These are phyloP conservation scores for Leptonema lineaticorne DNA, from an alignment of 1,140 invertebrate genomes.

Conservation along the genomic window DNA sequence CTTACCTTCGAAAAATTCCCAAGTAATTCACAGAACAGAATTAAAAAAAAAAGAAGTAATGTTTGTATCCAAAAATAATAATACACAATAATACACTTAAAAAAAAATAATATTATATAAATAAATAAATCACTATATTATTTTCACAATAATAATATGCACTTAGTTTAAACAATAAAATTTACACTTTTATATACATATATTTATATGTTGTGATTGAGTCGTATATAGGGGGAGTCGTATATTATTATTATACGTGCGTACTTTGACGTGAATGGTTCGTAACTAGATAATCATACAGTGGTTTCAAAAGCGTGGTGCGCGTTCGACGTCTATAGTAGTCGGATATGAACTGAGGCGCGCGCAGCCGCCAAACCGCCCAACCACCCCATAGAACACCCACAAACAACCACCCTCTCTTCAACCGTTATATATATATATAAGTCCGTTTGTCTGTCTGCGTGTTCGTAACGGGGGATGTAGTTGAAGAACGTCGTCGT, in stretches of 20 bases:
- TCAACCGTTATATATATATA: not conserved
- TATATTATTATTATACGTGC: not conserved
- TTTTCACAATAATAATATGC: too few relatives aligned
- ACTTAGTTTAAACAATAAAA: too few relatives aligned
- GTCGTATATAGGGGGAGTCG: not conserved
- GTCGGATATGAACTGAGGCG: conserved; percentile 8
- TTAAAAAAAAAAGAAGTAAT: too few relatives aligned
- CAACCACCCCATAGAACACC: conserved; percentile 6
- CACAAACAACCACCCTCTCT: not conserved
- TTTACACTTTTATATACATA: not conserved
- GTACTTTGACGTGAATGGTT: too few relatives aligned
- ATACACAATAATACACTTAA: too few relatives aligned
- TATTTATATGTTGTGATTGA: not conserved
- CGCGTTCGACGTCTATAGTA: not conserved
- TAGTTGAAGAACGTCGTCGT: too few relatives aligned
- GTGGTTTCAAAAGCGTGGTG: not conserved
- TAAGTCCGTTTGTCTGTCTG: not conserved
- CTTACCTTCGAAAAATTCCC: too few relatives aligned
- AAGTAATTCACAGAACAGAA: too few relatives aligned
- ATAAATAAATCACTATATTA: too few relatives aligned
- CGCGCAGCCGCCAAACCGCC: conserved; percentile 27
- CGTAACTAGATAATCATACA: not conserved
- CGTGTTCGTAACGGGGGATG: not conserved
- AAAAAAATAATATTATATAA: too few relatives aligned
- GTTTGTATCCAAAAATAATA: too few relatives aligned